phyloP scores from a whole-genome alignment of 1,140 invertebrate species.

The Drosophila pandora region DNA sequence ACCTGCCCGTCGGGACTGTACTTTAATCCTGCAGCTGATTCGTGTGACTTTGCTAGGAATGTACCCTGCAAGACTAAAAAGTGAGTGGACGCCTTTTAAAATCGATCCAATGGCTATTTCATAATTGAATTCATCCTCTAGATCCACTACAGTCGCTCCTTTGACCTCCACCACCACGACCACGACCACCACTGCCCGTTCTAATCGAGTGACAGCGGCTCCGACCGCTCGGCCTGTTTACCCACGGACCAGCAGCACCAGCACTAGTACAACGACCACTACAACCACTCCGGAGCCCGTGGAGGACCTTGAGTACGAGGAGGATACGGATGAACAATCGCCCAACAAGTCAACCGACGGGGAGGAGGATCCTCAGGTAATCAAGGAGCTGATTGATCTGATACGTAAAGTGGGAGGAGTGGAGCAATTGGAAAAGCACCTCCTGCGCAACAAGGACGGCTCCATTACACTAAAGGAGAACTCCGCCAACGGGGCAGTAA shows the following conservation, averaged over 20 bases:
- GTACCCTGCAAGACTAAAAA: constrained; percentile 89
- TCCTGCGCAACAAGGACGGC: constrained; percentile 85
- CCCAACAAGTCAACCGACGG: constrained; percentile 78
- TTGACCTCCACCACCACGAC: constrained; percentile 84
- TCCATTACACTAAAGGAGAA: constrained; percentile 67
- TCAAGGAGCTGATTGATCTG: constrained; percentile 92
- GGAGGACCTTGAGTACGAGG: constrained; percentile 88
- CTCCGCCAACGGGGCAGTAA: constrained; percentile 43
- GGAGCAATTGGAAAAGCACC: constrained; percentile 91
- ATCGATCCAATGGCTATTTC: not conserved
- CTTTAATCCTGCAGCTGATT: constrained; percentile 96
- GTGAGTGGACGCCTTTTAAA: constrained; percentile 76
- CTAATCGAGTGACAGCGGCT: constrained; percentile 71
- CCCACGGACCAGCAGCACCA: constrained; percentile 83
- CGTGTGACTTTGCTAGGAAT: constrained; percentile 95
- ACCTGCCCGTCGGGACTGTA: constrained; percentile 95
- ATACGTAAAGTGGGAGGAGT: constrained; percentile 94
- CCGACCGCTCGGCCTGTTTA: constrained; percentile 56
- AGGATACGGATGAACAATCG: constrained; percentile 86
- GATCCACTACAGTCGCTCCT: constrained; percentile 84
- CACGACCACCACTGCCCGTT: constrained; percentile 65
- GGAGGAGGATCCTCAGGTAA: constrained; percentile 92
- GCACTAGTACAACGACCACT: constrained; percentile 80
- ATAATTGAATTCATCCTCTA: constrained; percentile 44
- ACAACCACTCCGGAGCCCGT: constrained; percentile 70